A percentile compares a stretch with the other conserved stretches of the same genome.
phyloP scores from a whole-genome alignment of 2,797 vertebrate species.

The Peromyscus aztecus region DNA sequence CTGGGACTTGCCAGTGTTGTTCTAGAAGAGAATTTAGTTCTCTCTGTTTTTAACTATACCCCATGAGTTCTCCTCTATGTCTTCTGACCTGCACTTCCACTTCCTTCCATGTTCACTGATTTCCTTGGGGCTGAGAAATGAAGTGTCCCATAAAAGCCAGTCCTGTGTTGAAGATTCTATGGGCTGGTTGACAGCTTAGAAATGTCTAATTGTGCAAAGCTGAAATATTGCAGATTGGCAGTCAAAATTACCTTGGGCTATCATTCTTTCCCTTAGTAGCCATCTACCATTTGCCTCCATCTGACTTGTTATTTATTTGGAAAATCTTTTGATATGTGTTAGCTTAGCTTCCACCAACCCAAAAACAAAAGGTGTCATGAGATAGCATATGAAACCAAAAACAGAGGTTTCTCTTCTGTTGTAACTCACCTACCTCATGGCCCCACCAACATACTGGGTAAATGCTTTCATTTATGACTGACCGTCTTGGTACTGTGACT shows the following conservation, averaged over 20 bases:
- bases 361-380: background rate
- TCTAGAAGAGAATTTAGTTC: background rate
- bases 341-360: background rate
- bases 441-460: background rate
- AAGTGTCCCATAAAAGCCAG: background rate
- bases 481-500: background rate
- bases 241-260: background rate
- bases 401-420: background rate
- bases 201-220: background rate
- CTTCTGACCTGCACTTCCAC: background rate
- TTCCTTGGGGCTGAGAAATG: background rate
- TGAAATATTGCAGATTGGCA: background rate
- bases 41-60: background rate
- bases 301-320: background rate
- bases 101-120: background rate
- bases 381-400: background rate
- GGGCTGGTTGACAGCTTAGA: background rate
- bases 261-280: background rate
- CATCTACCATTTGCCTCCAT: background rate
- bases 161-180: too few relatives aligned
- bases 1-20: background rate
- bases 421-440: background rate
- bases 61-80: background rate
- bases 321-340: background rate
- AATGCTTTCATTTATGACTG: background rate